Percentiles rank a stretch among this genome's conserved stretches.
These are phyloP conservation scores for Cerastis rubricosa DNA, from an alignment of 2,888 invertebrate species.

Conservation along the genomic window DNA sequence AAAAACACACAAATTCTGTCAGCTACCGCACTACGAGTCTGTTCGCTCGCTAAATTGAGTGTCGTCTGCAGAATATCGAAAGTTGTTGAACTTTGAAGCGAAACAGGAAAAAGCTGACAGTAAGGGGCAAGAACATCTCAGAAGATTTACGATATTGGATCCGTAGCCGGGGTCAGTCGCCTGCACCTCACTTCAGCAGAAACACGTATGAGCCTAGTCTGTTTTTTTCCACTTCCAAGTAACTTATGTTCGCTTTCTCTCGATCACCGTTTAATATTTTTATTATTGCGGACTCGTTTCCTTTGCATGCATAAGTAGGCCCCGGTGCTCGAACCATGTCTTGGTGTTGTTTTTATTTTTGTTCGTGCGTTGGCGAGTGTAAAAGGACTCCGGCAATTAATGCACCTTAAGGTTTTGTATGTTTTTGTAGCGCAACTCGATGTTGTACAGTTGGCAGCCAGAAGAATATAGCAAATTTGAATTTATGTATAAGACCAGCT, in stretches of 20 bases:
- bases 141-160: slow-evolving; percentile 80
- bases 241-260: slow-evolving; percentile 73
- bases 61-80: slow-evolving; percentile 72
- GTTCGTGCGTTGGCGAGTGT: slow-evolving; percentile 66
- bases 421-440: slow-evolving; percentile 55
- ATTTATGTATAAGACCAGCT: slow-evolving; percentile 41
- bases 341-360: slow-evolving; percentile 71
- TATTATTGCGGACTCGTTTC: slow-evolving; percentile 72
- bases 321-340: slow-evolving; percentile 67
- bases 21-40: slow-evolving; percentile 56
- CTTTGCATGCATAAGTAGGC: slow-evolving; percentile 75
- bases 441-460: slow-evolving; percentile 47
- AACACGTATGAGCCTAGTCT: slow-evolving; percentile 61
- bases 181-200: slow-evolving; percentile 74
- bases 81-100: slow-evolving; percentile 78
- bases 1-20: slow-evolving; percentile 47
- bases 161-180: slow-evolving; percentile 79
- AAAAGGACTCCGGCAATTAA: slow-evolving; percentile 70
- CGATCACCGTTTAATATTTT: slow-evolving; percentile 71
- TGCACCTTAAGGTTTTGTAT: slow-evolving; percentile 65
- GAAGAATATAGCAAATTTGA: slow-evolving; percentile 51
- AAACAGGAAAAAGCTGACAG: slow-evolving; percentile 79
- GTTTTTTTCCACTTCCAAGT: slow-evolving; percentile 70
- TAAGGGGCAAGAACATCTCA: slow-evolving; percentile 70
- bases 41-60: slow-evolving; percentile 65